Base-by-base conservation (phyloP, 2,113 vertebrate species). In the Antigone vipio region DNA sequence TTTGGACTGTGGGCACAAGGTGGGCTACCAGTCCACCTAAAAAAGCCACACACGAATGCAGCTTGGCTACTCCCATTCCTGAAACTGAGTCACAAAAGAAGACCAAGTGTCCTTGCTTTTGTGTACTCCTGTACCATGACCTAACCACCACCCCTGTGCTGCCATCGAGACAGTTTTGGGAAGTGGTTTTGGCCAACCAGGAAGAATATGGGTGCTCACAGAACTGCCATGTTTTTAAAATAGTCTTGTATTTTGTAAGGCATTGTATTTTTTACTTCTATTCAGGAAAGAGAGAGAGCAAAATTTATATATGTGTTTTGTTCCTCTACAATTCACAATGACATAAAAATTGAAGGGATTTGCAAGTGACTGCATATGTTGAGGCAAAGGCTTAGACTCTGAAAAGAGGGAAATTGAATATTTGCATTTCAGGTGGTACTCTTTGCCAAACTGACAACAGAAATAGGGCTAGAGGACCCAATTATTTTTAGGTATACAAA, bases 111-210 rank as follows among this genome's bases (percentile, higher is more conserved):
- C 15, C 47, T 23, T 53, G 52, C 21, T 21, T 58, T 35, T 55
- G 29, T 38, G 32, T 66, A 81, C n/a, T 71, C 50, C 29, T 6
- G 21, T 47, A 38, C 15, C 15, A 26, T 14, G 11, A 45, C 12
- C 12, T 23, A 74, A 40, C 32, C 40, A 75, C 23, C 40, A 62
- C 2, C 0, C 5, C 19, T 42, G 24, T 1, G 0, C 38, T 74
- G 15, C 15, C 20, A n/a, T 0, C 42, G 15, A 3, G 20, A 71
- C 15, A 88, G 44, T 50, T 93, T 49, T 49, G 27, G 75, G 20
- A 87, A 66, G 52, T 20, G 24, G 1, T 87, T 78, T 88, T 67
- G 42, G 56, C 13, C 38, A 62, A 5, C 16, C 0, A 1, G 26
- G 52, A 75, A 56, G 69, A 78, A 63, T 15, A 63, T 0, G 14